These are phyloP conservation scores for Ispidina lecontei DNA, from an alignment of 2,797 vertebrate species.

Conservation along the genomic window DNA sequence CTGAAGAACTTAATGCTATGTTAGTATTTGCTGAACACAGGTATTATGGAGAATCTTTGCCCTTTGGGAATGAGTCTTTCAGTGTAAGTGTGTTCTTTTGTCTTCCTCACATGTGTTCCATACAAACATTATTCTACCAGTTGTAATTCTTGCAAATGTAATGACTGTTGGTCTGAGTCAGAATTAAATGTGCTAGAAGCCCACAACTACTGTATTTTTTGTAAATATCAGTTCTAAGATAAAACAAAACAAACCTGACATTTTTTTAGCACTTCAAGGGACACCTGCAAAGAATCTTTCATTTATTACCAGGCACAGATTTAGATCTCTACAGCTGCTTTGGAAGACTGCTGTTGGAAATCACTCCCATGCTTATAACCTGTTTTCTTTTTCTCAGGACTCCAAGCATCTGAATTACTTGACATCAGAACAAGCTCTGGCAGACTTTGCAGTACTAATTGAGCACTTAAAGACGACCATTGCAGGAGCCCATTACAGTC, in stretches of 20 bases:
- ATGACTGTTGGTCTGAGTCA: not conserved
- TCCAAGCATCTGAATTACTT: slow-evolving; percentile 91
- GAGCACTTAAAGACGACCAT: slow-evolving; percentile 80
- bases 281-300: not conserved
- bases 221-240: not conserved
- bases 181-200: not conserved
- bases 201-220: not conserved
- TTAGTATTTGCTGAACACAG: slow-evolving; percentile 97
- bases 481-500: slow-evolving; percentile 82
- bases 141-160: not conserved
- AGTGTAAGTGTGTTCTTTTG: slow-evolving; percentile 78
- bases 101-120: not conserved
- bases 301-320: not conserved
- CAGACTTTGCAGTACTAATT: slow-evolving; percentile 92
- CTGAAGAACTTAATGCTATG: slow-evolving; percentile 90
- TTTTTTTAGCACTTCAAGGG: not conserved
- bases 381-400: slow-evolving; percentile 81
- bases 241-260: not conserved
- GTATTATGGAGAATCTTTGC: slow-evolving; percentile 95
- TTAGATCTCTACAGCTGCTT: not conserved
- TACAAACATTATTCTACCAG: not conserved
- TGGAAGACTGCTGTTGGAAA: not conserved
- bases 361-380: not conserved
- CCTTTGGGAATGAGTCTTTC: slow-evolving; percentile 91
- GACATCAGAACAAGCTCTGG: slow-evolving; percentile 93